Percentiles rank a stretch among this genome's conserved stretches.
Conservation (phyloP, 2,113 vertebrate genomes). For the Chamaetylas fuelleborni region DNA sequence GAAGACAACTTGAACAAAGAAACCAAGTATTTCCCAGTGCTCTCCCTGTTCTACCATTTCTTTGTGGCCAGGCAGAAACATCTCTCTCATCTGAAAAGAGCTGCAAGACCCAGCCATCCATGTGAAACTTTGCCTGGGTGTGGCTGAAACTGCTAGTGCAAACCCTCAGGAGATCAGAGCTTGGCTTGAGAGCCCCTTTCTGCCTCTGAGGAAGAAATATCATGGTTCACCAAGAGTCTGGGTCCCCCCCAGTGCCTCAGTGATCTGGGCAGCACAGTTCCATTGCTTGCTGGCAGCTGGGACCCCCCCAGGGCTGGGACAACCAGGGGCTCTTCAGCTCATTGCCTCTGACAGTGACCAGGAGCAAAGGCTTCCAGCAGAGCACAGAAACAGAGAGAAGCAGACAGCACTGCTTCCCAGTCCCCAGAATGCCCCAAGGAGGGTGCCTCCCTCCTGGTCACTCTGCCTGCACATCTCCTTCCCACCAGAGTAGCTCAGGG, state of each 20-base stretch:
- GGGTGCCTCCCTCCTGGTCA: accelerated
- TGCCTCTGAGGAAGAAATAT: background rate
- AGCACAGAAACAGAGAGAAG: background rate
- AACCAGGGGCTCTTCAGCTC: background rate
- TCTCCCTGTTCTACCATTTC: background rate
- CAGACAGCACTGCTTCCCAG: background rate
- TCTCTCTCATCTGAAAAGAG: background rate
- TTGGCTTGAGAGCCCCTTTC: background rate
- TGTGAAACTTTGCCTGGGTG: background rate
- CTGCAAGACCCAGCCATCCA: background rate
- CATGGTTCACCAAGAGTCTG: accelerated
- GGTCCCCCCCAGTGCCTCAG: background rate
- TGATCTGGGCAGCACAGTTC: background rate
- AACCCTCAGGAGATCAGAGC: background rate
- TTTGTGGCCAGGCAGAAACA: background rate
- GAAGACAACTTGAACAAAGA: accelerated
- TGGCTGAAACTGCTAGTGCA: background rate
- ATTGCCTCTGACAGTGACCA: background rate
- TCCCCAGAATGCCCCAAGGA: background rate
- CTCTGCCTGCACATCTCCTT: background rate
- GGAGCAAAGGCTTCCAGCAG: background rate
- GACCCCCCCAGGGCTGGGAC: accelerated
- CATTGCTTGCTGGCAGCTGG: accelerated
- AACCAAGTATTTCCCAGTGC: background rate
- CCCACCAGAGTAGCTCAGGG: background rate